Base-by-base conservation (phyloP, 2,797 vertebrate species). In the Phrynocephalus guinanensis region DNA sequence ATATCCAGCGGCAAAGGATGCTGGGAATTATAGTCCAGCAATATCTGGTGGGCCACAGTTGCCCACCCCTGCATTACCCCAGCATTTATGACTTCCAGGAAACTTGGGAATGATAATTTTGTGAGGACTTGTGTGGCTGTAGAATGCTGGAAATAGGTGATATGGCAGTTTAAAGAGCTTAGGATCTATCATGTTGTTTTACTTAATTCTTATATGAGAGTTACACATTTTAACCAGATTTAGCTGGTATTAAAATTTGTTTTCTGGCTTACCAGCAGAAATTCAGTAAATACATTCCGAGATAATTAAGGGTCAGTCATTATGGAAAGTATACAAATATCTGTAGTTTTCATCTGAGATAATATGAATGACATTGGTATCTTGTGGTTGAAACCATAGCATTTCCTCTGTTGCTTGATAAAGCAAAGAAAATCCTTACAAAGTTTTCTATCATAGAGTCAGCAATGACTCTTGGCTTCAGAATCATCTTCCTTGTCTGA, bases 401-500 rank as follows among this genome's bases (percentile, higher is more conserved):
- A 86, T 80, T 6, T 24, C 11, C 38, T 44, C 38, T 82, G 3
- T 38, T 82, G 63, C 56, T 81, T 81, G 60, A 9, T n/a, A 18
- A 79, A 56, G 60, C 18, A 56, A 56, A 56, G 13, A 2, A 56
- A 56, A 56, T 56, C 52, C 38, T 56, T 13, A 56, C 9, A 56
- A 56, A 13, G 52, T 56, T 56, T 56, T 56, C 52, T 56, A 11
- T 56, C 52, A 56, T 56, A 56, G 52, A 56, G 52, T 56, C 52
- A 56, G 56, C 50, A 11, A 44, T 1, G n/a, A 28, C 80, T 92
- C 83, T 82, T 73, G n/a, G 63, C 81, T 85, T 63, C 80, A 18
- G 78, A 33, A 76, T 78, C 1, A 9, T 1, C 5, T n/a, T 2
- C 86, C 89, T 84, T 78, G 48, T 13, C 24, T 63, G 20, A 56